Conservation (phyloP, 2,797 vertebrate species). For the Alectoris magna region DNA sequence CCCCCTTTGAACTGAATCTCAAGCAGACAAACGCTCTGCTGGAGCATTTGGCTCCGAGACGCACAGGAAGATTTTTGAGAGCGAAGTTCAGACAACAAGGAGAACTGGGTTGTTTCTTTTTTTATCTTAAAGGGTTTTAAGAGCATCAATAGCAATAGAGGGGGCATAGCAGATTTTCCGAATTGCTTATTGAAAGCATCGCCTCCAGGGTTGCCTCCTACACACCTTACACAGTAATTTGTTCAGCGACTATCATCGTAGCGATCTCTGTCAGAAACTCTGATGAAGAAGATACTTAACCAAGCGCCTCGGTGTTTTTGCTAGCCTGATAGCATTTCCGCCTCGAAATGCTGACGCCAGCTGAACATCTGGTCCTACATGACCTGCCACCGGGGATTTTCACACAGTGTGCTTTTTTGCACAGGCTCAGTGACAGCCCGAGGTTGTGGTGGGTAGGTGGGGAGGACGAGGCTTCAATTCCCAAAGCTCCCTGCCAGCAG, state of each 20-base stretch:
- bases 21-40: neutral
- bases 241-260: neutral
- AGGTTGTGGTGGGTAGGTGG: accelerated
- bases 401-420: neutral
- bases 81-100: neutral
- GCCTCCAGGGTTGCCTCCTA: neutral
- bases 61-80: neutral
- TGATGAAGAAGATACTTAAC: neutral
- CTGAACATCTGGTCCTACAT: neutral
- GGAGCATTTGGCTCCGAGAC: conserved; percentile 16
- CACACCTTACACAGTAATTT: neutral
- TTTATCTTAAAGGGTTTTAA: neutral
- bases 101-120: neutral
- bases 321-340: neutral
- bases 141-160: neutral
- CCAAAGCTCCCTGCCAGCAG: neutral
- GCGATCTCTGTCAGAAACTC: neutral
- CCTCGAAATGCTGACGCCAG: neutral
- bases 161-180: neutral
- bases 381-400: neutral
- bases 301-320: neutral
- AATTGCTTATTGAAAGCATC: accelerated
- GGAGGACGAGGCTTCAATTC: neutral
- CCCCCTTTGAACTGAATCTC: conserved; percentile 45
- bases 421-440: neutral